A percentile compares a stretch with the other conserved stretches of the same genome.
Conservation (phyloP, 2,888 invertebrate genomes). For the Cheilosia vernalis region DNA sequence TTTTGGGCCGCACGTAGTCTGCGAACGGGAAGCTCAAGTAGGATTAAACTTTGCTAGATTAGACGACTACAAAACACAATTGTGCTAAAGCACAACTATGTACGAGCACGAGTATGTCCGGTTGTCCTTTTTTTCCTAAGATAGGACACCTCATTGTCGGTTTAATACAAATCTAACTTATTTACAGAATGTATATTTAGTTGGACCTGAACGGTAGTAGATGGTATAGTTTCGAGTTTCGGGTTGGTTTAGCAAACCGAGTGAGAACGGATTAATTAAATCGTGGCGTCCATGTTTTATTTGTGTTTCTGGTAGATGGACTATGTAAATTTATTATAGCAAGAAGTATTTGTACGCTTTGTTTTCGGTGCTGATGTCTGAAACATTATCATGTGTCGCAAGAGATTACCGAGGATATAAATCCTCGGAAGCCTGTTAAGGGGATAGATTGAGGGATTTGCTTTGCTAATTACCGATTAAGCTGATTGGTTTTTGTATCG, state of each 20-base stretch:
- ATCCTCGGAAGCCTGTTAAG: neutral
- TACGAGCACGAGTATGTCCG: neutral
- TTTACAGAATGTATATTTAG: constrained; percentile 26
- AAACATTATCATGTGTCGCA: constrained; percentile 11
- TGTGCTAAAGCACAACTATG: too few relatives aligned
- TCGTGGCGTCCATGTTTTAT: constrained; percentile 14
- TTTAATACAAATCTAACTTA: constrained; percentile 43
- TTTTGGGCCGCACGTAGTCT: constrained; percentile 1
- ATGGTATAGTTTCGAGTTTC: neutral
- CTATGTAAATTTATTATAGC: constrained; percentile 12
- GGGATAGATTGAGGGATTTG: neutral
- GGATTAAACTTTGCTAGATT: constrained; percentile 25
- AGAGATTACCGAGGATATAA: neutral
- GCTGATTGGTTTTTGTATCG: constrained; percentile 2
- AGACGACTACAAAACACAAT: neutral
- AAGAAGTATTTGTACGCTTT: constrained; percentile 7
- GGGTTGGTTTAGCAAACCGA: neutral
- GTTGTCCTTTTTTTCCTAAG: neutral
- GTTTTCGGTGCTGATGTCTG: constrained; percentile 1
- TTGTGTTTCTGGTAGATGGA: neutral
- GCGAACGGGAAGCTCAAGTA: constrained; percentile 4
- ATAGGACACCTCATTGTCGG: constrained; percentile 48
- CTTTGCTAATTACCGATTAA: constrained; percentile 6
- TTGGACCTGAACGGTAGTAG: neutral
- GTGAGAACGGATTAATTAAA: constrained; percentile 32